Base-by-base conservation (phyloP, 2,797 vertebrate genomes). In the Buceros bicornis region DNA sequence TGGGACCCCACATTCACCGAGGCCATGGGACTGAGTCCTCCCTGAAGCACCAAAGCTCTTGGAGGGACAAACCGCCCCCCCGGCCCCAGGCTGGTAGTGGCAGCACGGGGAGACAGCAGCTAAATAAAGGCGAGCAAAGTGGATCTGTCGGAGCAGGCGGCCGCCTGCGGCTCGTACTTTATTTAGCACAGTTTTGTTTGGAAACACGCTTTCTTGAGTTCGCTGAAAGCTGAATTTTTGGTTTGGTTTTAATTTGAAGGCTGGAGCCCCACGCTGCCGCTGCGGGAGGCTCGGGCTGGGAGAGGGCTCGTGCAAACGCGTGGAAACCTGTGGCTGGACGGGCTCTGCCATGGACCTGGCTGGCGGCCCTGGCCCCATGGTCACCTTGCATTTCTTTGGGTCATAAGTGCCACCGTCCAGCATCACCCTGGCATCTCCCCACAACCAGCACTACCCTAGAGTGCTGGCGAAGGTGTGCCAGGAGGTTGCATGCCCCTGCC, bases 101-200 rank as follows among this genome's bases (percentile, higher is more conserved):
- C 85, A 69, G 72, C 78, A 9, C 1, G 25, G 82, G 87, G 82
- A 85, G 85, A 87, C 33, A 5, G 61, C 89, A 92, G 93, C 94
- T 92, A 90, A 95, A 95, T 95, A 91, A 93, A 95, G 94, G 87
- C 87, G 14, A 82, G 78, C 40, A 35, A 79, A 89, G 79, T 66
- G 94, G 89, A 61, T 91, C 64, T 50, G 93, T 37, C 0, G 56
- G 88, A 96, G 93, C 96, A 40, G 92, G 94, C 93, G 40, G 88
- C 90, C 42, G 76, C 91, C 95, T 81, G 91, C 67, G 54, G 90
- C 91, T 96, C 47, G 5, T 70, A 42, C 95, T 96, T 94, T 95
- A 95, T 96, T 95, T 95, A 97, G 95, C 93, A 71, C 73, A 4
- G 90, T 91, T 91, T 94, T 96, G 93, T 95, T 95, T 93, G 94